Evolutionary conservation across 2,113 vertebrate species (phyloP).

Genomic region (Aegotheles bennettii): DNA sequence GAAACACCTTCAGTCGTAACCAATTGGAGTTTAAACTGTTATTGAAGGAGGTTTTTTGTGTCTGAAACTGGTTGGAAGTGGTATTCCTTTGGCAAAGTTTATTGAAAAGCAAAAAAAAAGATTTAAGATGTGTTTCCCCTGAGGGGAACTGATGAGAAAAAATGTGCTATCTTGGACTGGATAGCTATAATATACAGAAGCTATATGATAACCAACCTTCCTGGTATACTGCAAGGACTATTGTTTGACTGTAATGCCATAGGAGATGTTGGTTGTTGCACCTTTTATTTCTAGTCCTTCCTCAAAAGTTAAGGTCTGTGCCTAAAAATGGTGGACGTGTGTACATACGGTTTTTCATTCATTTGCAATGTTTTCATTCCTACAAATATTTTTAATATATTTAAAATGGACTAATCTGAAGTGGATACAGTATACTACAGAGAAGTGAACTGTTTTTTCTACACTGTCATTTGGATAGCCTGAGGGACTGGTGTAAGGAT

Average conservation of each 20-base stretch:
- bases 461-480: background rate
- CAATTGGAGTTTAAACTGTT: background rate
- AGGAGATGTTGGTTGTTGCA: constrained; percentile 29
- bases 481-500: background rate
- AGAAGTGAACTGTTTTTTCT: constrained; percentile 32
- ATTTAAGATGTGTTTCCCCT: constrained; percentile 47
- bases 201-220: constrained; percentile 52
- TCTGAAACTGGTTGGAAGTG: background rate
- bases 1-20: constrained; percentile 10
- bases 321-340: constrained; percentile 59
- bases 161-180: constrained; percentile 25
- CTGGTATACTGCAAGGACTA: constrained; percentile 15
- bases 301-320: constrained; percentile 61
- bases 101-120: background rate
- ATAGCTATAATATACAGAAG: constrained; percentile 50
- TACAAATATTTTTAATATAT: constrained; percentile 56
- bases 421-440: background rate
- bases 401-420: constrained; percentile 57
- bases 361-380: constrained; percentile 62
- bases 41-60: background rate
- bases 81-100: background rate
- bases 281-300: constrained; percentile 51
- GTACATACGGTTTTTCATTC: constrained; percentile 45
- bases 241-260: background rate
- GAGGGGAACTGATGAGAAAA: constrained; percentile 13